These are phyloP conservation scores for Drosophila acutilabella DNA, from an alignment of 2,888 invertebrate species.

Conservation along the genomic window DNA sequence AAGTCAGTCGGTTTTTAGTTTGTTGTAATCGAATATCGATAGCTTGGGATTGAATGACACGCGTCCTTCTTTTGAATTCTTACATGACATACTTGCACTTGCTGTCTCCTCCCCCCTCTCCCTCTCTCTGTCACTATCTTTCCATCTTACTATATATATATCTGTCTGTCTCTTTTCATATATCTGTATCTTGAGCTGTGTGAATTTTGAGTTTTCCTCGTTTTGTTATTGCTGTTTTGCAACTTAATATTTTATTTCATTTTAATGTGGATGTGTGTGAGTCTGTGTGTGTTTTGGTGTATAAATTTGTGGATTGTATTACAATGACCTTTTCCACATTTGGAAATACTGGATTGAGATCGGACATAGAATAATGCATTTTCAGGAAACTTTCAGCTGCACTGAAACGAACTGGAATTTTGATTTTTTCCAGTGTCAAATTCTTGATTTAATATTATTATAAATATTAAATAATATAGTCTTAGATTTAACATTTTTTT, in stretches of 20 bases:
- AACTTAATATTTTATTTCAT: conserved; percentile 73
- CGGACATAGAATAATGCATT: conserved; percentile 1
- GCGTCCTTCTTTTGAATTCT: conserved; percentile 80
- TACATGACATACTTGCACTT: conserved; percentile 74
- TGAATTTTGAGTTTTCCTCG: conserved; percentile 55
- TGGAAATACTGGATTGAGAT: conserved; percentile 12
- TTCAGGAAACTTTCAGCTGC: conserved; percentile 4
- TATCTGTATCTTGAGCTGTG: conserved; percentile 25
- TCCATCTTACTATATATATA: neutral
- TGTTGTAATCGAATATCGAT: conserved; percentile 85
- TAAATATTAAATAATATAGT: too few relatives aligned
- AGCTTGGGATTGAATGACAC: conserved; percentile 84
- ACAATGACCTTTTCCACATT: conserved; percentile 50
- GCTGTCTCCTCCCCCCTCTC: conserved; percentile 11
- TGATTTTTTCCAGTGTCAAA: too few relatives aligned
- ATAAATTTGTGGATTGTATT: conserved; percentile 51
- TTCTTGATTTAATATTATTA: neutral
- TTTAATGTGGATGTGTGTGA: conserved; percentile 54
- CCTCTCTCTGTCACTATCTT: neutral
- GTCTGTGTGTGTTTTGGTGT: conserved; percentile 30
- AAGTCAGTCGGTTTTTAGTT: conserved; percentile 80
- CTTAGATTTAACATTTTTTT: too few relatives aligned
- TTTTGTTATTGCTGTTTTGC: conserved; percentile 49
- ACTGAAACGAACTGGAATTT: neutral
- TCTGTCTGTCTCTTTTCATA: conserved; percentile 6